A percentile compares a stretch with the other conserved stretches of the same genome.
Evolutionary conservation across 2,797 vertebrate genomes (phyloP).

Genomic region (Luscinia megarhynchos): DNA sequence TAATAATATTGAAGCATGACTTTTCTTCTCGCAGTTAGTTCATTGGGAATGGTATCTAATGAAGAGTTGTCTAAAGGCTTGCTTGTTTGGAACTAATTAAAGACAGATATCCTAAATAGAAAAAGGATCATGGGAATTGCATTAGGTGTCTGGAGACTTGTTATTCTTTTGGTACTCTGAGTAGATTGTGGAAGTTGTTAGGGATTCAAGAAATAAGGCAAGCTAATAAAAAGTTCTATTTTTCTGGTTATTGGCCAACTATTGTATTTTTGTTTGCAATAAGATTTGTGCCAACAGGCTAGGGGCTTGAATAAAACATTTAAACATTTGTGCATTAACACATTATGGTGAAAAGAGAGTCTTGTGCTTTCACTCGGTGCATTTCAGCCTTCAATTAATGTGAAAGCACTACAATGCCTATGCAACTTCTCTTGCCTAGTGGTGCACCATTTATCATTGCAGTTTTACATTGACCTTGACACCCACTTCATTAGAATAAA

Average conservation of each 20-base stretch:
- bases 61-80: constrained; percentile 75
- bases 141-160: constrained; percentile 76
- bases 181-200: constrained; percentile 76
- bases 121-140: constrained; percentile 81
- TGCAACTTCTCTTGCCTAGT: constrained; percentile 85
- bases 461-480: constrained; percentile 96
- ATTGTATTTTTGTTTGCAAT: constrained; percentile 76
- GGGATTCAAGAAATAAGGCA: constrained; percentile 62
- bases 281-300: constrained; percentile 78
- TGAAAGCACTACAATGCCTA: constrained; percentile 85
- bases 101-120: constrained; percentile 80
- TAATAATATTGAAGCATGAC: constrained; percentile 74
- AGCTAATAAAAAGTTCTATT: constrained; percentile 73
- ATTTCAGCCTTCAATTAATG: constrained; percentile 88
- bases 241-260: constrained; percentile 68
- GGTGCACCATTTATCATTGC: constrained; percentile 90
- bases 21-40: constrained; percentile 63
- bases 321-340: constrained; percentile 78
- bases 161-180: constrained; percentile 72
- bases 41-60: constrained; percentile 75
- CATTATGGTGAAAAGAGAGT: constrained; percentile 83
- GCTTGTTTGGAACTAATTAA: constrained; percentile 83
- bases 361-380: constrained; percentile 82
- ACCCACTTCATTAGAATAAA: constrained; percentile 98
- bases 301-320: constrained; percentile 79